Evolutionary conservation across 2,888 invertebrate species (phyloP).

Genomic region (Pammene aurita): DNA sequence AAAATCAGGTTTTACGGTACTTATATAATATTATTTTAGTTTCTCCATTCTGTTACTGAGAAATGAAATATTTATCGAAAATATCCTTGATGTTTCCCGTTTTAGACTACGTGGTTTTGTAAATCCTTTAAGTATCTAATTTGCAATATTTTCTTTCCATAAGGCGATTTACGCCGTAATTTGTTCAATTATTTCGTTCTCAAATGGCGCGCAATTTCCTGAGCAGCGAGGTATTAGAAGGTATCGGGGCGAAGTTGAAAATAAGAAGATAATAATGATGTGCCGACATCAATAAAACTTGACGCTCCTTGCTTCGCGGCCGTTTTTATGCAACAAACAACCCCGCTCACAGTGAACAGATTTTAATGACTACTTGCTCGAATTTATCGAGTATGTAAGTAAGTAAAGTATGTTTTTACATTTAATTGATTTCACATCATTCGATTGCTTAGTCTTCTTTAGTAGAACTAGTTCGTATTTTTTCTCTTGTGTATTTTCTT

Average conservation of each 20-base stretch:
- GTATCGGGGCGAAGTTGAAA: constrained; percentile 64
- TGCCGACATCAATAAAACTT: constrained; percentile 63
- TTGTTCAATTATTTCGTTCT: constrained; percentile 74
- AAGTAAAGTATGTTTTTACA: background rate
- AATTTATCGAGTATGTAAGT: background rate
- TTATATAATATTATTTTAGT: no score
- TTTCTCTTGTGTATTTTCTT: no score
- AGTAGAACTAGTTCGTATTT: no score
- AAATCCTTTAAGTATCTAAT: constrained; percentile 76
- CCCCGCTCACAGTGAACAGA: constrained; percentile 37
- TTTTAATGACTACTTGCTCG: constrained; percentile 22
- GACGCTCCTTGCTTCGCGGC: constrained; percentile 48
- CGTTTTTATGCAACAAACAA: constrained; percentile 31
- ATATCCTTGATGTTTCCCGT: constrained; percentile 5
- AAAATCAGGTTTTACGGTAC: no score
- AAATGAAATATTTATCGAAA: constrained; percentile 4
- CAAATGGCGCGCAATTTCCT: constrained; percentile 70
- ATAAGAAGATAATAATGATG: constrained; percentile 73
- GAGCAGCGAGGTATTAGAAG: constrained; percentile 61
- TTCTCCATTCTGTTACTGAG: background rate
- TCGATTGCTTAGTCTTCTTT: no score
- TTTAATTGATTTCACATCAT: no score
- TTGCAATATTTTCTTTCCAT: constrained; percentile 65
- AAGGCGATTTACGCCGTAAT: constrained; percentile 73
- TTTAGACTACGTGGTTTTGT: constrained; percentile 40